These are phyloP conservation scores for Ceyx erithaca DNA, from an alignment of 2,797 vertebrate species.

Conservation along the genomic window DNA sequence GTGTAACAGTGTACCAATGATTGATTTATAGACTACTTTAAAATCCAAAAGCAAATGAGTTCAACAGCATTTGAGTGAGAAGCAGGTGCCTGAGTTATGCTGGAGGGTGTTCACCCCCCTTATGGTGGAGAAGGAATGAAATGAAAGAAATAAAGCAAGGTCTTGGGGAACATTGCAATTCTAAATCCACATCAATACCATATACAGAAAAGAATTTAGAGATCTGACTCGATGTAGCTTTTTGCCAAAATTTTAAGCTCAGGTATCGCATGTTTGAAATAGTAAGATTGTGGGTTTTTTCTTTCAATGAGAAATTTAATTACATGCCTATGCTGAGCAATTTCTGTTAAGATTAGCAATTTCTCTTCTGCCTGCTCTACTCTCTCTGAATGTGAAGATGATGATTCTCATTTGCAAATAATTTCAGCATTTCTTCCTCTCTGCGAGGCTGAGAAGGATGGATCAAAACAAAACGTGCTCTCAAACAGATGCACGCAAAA, in stretches of 20 bases:
- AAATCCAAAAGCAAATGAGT: not conserved
- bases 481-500: not conserved
- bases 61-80: not conserved
- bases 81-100: not conserved
- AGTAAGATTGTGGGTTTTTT: not conserved
- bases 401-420: constrained; percentile 41
- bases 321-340: not conserved
- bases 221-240: not conserved
- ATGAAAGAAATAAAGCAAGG: not conserved
- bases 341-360: constrained; percentile 28
- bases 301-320: constrained; percentile 34
- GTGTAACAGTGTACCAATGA: not conserved
- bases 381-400: not conserved
- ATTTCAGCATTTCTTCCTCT: constrained; percentile 12
- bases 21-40: not conserved
- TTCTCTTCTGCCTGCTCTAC: not conserved
- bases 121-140: not conserved
- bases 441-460: not conserved
- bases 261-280: not conserved
- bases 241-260: not conserved
- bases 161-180: not conserved
- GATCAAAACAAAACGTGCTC: constrained; percentile 33
- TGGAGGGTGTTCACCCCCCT: not conserved
- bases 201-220: not conserved
- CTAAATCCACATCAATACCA: not conserved